Evolutionary conservation across 2,797 vertebrate genomes (phyloP), one percentile per base, ranked within the genome.

Genomic region (Synaphobranchus kaupii): DNA sequence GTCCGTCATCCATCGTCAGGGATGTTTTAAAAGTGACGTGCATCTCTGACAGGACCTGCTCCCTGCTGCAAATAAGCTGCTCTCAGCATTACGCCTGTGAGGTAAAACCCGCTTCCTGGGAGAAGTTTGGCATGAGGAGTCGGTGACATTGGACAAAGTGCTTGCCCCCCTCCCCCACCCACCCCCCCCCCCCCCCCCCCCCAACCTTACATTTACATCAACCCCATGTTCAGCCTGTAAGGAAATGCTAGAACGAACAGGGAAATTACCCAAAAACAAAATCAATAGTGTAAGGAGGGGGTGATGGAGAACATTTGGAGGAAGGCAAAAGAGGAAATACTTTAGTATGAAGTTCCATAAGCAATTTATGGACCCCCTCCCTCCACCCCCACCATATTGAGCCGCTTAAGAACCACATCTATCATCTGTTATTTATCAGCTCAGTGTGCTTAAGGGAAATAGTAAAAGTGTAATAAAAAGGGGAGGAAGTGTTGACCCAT

Each of bases 131-230:
- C 73, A 39, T 71, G 85, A 83, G 13, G 13, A 31, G 50, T 60
- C 68, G 81, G 81, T 88, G 85, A 89, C 82, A 87, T 84, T 76
- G 60, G 84, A n/a, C 63, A n/a, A 48, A 80, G 17, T 9, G 22
- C 76, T 17, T 2, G 17, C 7, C 44, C 22, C 76, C 39, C 13
- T 4, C 58, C 58, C 39, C 3, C 39, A 39, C 1, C n/a, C 12
- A 31, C 39, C 44, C 22, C 76, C 39, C 13, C 1, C 58, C 58
- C 39, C 3, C 39, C 1, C 1, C n/a, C 12, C 12, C 39, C 44
- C 76, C 12, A 1, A 22, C 39, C 44, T 20, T 22, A 7, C 76
- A 47, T 9, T 20, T 22, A 7, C 76, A 47, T 9, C 17, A 1
- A 10, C 39, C 7, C 0, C n/a, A 34, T 34, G 17, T 44, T 80